phyloP scores from a whole-genome alignment of 2,113 vertebrate species.

The Stegastes partitus region DNA sequence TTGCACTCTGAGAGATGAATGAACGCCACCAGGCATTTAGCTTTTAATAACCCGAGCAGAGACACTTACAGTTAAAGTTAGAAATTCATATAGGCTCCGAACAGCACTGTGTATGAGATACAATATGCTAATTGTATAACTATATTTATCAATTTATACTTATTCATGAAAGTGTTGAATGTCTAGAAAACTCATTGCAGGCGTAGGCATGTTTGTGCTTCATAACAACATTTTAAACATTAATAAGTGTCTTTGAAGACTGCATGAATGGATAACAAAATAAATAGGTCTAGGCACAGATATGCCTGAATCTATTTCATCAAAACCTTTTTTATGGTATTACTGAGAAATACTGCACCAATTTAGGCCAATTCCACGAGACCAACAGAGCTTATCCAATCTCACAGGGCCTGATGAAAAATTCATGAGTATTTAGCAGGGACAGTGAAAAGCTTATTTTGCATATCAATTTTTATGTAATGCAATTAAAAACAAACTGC shows the following conservation, averaged over 20 bases:
- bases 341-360: constrained; percentile 10
- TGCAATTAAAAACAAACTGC: constrained; percentile 21
- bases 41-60: constrained; percentile 29
- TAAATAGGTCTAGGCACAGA: constrained; percentile 12
- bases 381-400: constrained; percentile 29
- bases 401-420: constrained; percentile 41
- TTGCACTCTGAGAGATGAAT: constrained; percentile 62
- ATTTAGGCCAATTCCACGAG: constrained; percentile 29
- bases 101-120: not conserved
- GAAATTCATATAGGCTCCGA: not conserved
- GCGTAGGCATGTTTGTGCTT: not conserved
- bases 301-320: not conserved
- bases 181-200: not conserved
- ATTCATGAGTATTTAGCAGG: constrained; percentile 41
- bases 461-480: constrained; percentile 29
- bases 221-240: not conserved
- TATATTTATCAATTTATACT: not conserved
- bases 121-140: not conserved
- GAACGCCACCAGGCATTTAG: constrained; percentile 38
- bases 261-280: constrained; percentile 7
- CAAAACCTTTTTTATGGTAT: not conserved
- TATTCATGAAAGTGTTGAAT: not conserved
- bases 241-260: not conserved
- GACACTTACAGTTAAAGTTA: not conserved
- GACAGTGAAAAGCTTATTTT: constrained; percentile 31